A percentile compares a stretch with the other conserved stretches of the same genome.
phyloP scores from a whole-genome alignment of 2,797 vertebrate species.

The Lepus oiostolus region DNA sequence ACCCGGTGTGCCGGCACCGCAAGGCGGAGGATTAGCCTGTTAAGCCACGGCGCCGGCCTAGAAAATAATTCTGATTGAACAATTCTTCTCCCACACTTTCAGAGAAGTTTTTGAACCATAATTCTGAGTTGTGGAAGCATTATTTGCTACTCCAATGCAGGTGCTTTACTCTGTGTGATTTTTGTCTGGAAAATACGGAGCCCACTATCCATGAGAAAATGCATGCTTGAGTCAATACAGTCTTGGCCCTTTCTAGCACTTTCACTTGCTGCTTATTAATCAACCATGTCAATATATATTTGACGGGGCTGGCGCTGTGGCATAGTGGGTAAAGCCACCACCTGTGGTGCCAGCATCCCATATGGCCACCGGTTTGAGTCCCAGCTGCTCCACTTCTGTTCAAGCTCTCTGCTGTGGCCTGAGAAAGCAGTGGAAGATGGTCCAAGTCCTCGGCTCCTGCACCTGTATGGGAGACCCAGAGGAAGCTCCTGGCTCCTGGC shows the following conservation, averaged over 20 bases:
- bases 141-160: not conserved
- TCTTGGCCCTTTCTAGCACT: not conserved
- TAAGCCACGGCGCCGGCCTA: not conserved
- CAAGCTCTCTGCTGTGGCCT: no score
- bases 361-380: no score
- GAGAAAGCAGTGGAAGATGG: no score
- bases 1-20: no score
- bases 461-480: no score
- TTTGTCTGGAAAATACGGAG: not conserved
- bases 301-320: not conserved
- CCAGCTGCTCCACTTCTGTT: no score
- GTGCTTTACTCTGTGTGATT: not conserved
- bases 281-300: conserved; percentile 12
- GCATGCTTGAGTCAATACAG: not conserved
- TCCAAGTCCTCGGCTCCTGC: no score
- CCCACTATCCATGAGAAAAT: not conserved
- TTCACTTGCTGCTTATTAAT: conserved; percentile 13
- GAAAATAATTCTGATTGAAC: not conserved
- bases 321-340: no score
- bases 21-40: no score
- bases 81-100: not conserved
- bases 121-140: not conserved
- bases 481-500: no score
- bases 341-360: no score
- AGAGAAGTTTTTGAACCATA: not conserved